Conservation (phyloP, 1,140 invertebrate species). For the Brachionus sp. region DNA sequence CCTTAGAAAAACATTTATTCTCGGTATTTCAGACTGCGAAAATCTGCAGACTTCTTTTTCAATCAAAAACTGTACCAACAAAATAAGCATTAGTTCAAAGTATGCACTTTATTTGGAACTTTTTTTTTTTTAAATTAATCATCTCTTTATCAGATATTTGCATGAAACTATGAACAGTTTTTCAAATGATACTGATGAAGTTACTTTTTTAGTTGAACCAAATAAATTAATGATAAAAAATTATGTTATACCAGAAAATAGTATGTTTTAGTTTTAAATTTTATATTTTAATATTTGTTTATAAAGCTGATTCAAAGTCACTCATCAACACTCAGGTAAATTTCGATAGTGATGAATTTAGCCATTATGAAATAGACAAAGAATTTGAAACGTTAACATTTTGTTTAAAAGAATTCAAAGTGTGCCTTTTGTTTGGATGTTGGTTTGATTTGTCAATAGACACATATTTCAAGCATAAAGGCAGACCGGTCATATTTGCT, state of each 20-base stretch:
- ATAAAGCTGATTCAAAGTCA: slow-evolving; percentile 22
- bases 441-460: slow-evolving; percentile 38
- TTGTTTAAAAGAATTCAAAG: slow-evolving; percentile 41
- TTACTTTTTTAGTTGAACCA: slow-evolving; percentile 17
- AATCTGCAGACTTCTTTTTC: slow-evolving; percentile 38
- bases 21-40: slow-evolving; percentile 43
- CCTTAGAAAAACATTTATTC: slow-evolving; percentile 35
- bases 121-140: not conserved
- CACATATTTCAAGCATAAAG: slow-evolving; percentile 40
- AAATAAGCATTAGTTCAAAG: slow-evolving; percentile 39
- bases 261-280: not conserved
- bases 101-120: not conserved
- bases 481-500: slow-evolving; percentile 13
- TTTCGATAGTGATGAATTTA: slow-evolving; percentile 42
- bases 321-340: slow-evolving; percentile 39
- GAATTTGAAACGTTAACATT: slow-evolving; percentile 28
- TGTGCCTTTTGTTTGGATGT: not conserved
- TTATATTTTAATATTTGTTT: not conserved
- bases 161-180: slow-evolving; percentile 45
- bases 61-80: slow-evolving; percentile 12
- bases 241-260: slow-evolving; percentile 41
- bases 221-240: slow-evolving; percentile 38
- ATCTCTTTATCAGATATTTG: slow-evolving; percentile 3
- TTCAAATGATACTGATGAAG: slow-evolving; percentile 44
- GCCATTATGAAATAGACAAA: slow-evolving; percentile 33